Evolutionary conservation across 2,797 vertebrate genomes (phyloP), one percentile per base, ranked within the genome.

Genomic region (Chiroxiphia lanceolata): DNA sequence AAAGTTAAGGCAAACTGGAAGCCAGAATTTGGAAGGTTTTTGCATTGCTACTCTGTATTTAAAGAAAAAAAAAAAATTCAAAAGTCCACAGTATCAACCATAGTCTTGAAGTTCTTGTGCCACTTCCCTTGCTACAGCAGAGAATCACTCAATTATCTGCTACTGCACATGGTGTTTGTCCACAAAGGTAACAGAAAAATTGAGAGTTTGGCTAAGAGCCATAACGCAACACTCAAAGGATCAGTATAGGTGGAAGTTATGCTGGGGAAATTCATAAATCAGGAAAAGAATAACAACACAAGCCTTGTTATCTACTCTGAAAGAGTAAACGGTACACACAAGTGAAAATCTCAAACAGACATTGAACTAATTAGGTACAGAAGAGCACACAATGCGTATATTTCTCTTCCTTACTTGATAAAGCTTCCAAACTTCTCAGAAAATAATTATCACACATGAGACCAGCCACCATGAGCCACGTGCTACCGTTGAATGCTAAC

Each of bases 181-280:
- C 71, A 94, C 34, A 89, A 85, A 83, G 29, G 68, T 44, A 93
- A 80, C 83, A 74, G 75, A 81, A 92, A 94, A 94, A 94, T 7
- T 10, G 74, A 42, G 26, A 60, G 18, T 4, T 45, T 80, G 90
- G 78, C 57, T 19, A 63, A 23, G 7, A 89, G 71, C 81, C 71
- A 5, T 7, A 89, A 85, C 0, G 48, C 79, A 87, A 9, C 67
- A 56, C 67, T 85, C 45, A 31, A 21, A 70, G 11, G 15, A 87
- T 33, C 18, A 1, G 42, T 48, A 50, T 0, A 61, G 22, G 20
- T 40, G 22, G 25, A 71, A 64, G 75, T 57, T 47, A 15, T 9
- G 26, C 48, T 8, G 50, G 57, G 15, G 23, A 80, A 89, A 51
- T 51, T 59, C 34, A 21, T 29, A 81, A 78, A 13, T 54, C 83